These are phyloP conservation scores for Musca vetustissima DNA, from an alignment of 1,140 invertebrate genomes.

Conservation along the genomic window DNA sequence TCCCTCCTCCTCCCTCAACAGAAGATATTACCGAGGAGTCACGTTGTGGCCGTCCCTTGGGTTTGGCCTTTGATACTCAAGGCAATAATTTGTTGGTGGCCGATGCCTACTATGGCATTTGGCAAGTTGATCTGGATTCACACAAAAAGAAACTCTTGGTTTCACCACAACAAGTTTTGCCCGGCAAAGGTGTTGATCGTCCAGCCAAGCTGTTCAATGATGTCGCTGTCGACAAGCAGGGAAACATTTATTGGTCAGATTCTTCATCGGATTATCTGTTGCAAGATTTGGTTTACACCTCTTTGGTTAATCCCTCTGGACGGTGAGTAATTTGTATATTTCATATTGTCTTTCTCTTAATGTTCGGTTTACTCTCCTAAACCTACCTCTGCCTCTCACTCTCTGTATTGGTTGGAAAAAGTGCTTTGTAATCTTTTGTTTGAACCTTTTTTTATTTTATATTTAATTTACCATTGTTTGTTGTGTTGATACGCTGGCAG, in stretches of 20 bases:
- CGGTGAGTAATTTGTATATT: constrained; percentile 62
- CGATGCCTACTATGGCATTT: constrained; percentile 81
- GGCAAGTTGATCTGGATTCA: constrained; percentile 70
- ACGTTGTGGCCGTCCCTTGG: constrained; percentile 77
- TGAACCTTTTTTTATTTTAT: neutral
- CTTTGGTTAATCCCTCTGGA: constrained; percentile 70
- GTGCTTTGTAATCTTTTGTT: neutral
- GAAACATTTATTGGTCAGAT: constrained; percentile 77
- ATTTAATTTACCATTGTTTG: neutral
- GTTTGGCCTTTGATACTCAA: constrained; percentile 70
- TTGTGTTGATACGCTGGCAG: neutral
- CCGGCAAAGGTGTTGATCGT: constrained; percentile 43
- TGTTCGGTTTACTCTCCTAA: neutral
- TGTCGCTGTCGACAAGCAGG: constrained; percentile 68
- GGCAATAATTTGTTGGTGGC: constrained; percentile 68
- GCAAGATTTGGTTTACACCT: constrained; percentile 63
- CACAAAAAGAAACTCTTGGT: constrained; percentile 48
- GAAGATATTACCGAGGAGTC: constrained; percentile 66
- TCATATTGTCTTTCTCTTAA: neutral
- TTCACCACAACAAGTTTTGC: constrained; percentile 43
- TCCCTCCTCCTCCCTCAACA: too few relatives aligned
- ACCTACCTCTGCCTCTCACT: neutral
- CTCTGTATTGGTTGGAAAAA: too few relatives aligned
- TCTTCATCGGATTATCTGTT: constrained; percentile 68
- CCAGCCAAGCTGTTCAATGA: constrained; percentile 61